Evolutionary conservation across 2,113 vertebrate species (phyloP).

Genomic region (Herpetotheres cachinnans): DNA sequence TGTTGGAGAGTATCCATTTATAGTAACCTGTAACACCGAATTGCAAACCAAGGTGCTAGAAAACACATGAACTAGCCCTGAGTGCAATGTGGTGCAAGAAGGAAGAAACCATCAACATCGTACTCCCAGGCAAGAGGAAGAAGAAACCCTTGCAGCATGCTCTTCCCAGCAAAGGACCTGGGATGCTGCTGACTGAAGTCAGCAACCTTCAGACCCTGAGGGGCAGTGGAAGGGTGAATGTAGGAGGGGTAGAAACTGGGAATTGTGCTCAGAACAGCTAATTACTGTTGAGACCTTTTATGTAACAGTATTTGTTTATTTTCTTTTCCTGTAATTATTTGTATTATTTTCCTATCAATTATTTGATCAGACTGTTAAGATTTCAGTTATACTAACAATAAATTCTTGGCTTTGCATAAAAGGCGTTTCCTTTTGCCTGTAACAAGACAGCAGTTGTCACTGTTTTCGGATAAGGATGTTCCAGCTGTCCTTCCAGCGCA

Average conservation of each 20-base stretch:
- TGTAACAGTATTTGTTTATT: neutral
- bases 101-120: neutral
- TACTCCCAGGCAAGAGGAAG: neutral
- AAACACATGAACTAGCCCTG: neutral
- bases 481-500: slow-evolving; percentile 87
- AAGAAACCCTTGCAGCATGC: neutral
- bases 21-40: neutral
- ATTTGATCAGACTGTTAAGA: neutral
- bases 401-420: slow-evolving; percentile 3
- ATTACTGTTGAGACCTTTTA: neutral
- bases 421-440: neutral
- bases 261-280: neutral
- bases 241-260: neutral
- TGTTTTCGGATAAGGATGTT: slow-evolving; percentile 80
- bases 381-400: neutral
- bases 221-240: neutral
- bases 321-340: neutral
- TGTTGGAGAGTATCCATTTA: neutral
- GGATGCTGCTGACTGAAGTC: neutral
- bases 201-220: neutral
- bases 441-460: neutral
- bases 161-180: neutral
- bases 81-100: neutral
- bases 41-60: neutral
- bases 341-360: no score